Percentiles rank a stretch among this genome's conserved stretches.
These are phyloP conservation scores for Enteromius anoplus DNA, from an alignment of 2,797 vertebrate species.

Conservation along the genomic window DNA sequence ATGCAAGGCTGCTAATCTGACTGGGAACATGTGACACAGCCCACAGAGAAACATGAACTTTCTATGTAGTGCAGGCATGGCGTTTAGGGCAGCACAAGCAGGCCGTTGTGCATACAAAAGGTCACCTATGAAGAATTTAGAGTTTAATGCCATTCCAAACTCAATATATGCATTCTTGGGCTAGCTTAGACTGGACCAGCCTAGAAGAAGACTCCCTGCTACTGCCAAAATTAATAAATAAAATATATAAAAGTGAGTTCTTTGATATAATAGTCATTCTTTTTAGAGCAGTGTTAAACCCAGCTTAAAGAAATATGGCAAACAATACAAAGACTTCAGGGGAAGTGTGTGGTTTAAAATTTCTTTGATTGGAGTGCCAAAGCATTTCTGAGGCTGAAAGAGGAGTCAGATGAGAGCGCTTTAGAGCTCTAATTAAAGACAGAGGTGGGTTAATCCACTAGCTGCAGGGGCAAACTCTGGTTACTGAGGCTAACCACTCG, in stretches of 20 bases:
- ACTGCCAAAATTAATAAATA: background rate
- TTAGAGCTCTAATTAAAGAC: constrained; percentile 69
- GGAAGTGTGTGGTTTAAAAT: constrained; percentile 31
- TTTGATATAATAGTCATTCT: background rate
- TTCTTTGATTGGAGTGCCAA: constrained; percentile 35
- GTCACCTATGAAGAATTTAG: constrained; percentile 65
- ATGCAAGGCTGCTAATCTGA: constrained; percentile 70
- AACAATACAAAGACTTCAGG: constrained; percentile 30
- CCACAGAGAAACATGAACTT: constrained; percentile 71
- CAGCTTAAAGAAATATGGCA: constrained; percentile 3
- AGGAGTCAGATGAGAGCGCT: constrained; percentile 57
- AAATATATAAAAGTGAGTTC: background rate
- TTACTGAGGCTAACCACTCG: constrained; percentile 61
- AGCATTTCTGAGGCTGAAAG: constrained; percentile 49
- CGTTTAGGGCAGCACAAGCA: constrained; percentile 59
- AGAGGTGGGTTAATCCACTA: constrained; percentile 66
- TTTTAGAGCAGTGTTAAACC: background rate
- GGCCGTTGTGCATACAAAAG: constrained; percentile 55
- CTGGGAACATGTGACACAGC: constrained; percentile 68
- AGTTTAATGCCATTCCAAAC: constrained; percentile 63
- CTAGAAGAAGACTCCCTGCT: background rate
- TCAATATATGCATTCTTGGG: constrained; percentile 39
- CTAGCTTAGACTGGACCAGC: background rate
- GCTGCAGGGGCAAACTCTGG: constrained; percentile 58
- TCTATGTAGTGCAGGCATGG: constrained; percentile 65